phyloP scores from a whole-genome alignment of 1,140 invertebrate species.

The Eriosoma lanigerum region DNA sequence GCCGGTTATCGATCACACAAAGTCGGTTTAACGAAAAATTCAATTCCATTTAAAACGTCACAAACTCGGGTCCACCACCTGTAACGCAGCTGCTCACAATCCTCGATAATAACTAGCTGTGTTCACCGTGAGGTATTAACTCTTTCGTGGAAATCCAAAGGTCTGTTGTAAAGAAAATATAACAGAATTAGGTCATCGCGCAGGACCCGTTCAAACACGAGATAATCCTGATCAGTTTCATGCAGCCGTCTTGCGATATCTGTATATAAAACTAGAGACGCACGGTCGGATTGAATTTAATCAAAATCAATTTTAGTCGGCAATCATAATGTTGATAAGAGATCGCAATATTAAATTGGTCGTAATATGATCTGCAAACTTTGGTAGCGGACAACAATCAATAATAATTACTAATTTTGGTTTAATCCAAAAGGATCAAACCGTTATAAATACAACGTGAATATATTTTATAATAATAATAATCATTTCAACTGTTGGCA shows the following conservation, averaged over 20 bases:
- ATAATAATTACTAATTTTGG: too few species aligned
- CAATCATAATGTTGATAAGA: background rate
- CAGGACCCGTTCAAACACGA: conserved; percentile 29
- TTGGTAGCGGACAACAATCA: background rate
- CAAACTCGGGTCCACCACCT: background rate
- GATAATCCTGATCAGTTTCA: conserved; percentile 37
- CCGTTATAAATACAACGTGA: too few species aligned
- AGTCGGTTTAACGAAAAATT: background rate
- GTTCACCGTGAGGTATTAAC: background rate
- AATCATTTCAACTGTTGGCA: too few species aligned
- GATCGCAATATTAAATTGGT: background rate
- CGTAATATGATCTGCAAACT: too few species aligned
- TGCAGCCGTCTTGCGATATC: background rate
- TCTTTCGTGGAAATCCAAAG: conserved; percentile 4
- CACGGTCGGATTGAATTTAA: background rate
- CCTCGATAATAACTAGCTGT: background rate
- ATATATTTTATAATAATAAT: too few species aligned
- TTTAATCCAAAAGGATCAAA: too few species aligned
- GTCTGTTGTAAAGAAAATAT: conserved; percentile 8
- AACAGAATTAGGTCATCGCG: conserved; percentile 33
- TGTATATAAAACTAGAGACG: background rate
- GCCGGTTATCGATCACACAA: background rate
- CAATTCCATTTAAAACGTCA: background rate
- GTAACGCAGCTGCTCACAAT: too few species aligned
- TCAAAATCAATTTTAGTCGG: conserved; percentile 30